phyloP scores from a whole-genome alignment of 2,113 vertebrate species.

The Colossoma macropomum region DNA sequence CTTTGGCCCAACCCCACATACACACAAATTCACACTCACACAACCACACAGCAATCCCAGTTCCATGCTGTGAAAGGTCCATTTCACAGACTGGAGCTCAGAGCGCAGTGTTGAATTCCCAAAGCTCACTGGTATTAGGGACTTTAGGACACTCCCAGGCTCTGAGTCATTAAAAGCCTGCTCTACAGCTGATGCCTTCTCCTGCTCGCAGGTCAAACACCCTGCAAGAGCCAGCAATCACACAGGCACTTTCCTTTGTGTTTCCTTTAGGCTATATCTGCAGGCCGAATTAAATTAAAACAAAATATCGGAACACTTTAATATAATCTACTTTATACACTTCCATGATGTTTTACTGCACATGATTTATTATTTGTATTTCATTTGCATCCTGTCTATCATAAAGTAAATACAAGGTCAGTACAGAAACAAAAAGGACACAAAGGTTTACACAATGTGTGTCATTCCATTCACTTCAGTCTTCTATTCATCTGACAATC shows the following conservation, averaged over 20 bases:
- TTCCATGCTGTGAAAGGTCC: not conserved
- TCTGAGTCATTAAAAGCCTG: slow-evolving; percentile 63
- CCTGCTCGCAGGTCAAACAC: slow-evolving; percentile 56
- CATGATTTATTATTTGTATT: not conserved
- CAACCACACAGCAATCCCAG: not conserved
- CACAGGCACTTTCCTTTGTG: not conserved
- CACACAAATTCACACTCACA: not conserved
- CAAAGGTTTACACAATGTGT: too few species aligned
- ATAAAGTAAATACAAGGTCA: too few species aligned
- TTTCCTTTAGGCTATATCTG: not conserved
- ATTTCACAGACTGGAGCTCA: slow-evolving; percentile 17
- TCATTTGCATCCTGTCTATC: not conserved
- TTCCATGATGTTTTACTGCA: not conserved
- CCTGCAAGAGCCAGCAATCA: slow-evolving; percentile 35
- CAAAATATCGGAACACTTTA: not conserved
- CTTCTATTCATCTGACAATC: too few species aligned
- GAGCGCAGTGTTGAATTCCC: slow-evolving; percentile 50
- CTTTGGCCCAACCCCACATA: not conserved
- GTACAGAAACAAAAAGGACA: too few species aligned
- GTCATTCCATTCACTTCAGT: too few species aligned
- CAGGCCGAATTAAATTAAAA: not conserved
- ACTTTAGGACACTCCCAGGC: slow-evolving; percentile 59
- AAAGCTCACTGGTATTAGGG: slow-evolving; percentile 56
- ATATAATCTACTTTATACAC: not conserved
- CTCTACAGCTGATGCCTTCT: slow-evolving; percentile 61